Base-by-base conservation (phyloP, 2,113 vertebrate species). In the Xenus cinereus region DNA sequence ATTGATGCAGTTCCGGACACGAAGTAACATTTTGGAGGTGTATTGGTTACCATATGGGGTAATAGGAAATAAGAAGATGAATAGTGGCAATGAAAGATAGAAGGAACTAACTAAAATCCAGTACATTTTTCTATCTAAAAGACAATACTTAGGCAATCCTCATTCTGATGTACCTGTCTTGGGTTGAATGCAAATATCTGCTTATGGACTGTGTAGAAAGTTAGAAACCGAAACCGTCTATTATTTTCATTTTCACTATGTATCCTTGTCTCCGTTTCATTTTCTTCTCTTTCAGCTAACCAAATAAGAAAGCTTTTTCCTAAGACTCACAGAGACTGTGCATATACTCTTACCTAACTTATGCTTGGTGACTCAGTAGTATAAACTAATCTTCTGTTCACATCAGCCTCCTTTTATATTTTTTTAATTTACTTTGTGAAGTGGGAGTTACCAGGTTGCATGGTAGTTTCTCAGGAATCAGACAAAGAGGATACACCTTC, bases 361-460 rank as follows among this genome's bases (percentile, higher is more conserved):
- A n/a, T 1, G 3, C 30, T 62, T 28, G 5, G 28, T 89, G 83
- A 95, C 64, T 85, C 89, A 96, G 32, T 77, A 86, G 22, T 33
- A 63, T 28, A 51, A 27, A 46, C 24, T 87, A 87, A 92, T 84
- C 90, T 95, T 81, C 60, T 82, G 45, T 84, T 87, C 76, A 46
- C 60, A 77, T 90, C 87, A 95, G 72, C 33, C 16, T 75, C 12
- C 73, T 93, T 82, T 66, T 84, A 59, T 66, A 67, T 59, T 62
- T 90, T 75, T 90, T 22, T 68, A 83, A 80, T 95, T 91, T 88
- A 46, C 84, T 95, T 96, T 96, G 85, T 74, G 57, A 57, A 73
- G 57, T 84, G 79, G 93, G 92, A 91, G 95, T 94, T 95, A 43
- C 77, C 77, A 91, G 59, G 14, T 17, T 39, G 35, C 51, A 13